Evolutionary conservation across 1,140 invertebrate genomes (phyloP).

Genomic region (Bacillus rossius): DNA sequence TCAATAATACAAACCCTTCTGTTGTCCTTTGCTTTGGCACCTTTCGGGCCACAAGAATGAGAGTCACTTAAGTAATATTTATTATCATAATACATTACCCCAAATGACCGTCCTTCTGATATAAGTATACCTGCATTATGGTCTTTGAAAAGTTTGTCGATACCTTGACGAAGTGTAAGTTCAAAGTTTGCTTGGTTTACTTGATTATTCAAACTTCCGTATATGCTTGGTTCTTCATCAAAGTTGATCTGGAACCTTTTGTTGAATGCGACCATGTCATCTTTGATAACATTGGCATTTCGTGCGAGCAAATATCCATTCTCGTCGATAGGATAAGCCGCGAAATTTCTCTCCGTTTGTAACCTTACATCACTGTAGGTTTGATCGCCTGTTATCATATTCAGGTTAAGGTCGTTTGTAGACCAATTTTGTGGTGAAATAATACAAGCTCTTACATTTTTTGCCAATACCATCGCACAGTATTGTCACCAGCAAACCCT

Average conservation of each 20-base stretch:
- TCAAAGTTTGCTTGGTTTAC: neutral
- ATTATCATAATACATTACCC: no score
- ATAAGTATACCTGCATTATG: no score
- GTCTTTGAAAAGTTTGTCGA: neutral
- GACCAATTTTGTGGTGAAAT: no score
- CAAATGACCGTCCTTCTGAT: no score
- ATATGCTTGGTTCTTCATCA: conserved; percentile 3
- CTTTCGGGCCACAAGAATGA: conserved; percentile 1
- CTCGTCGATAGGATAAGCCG: no score
- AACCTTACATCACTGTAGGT: no score
- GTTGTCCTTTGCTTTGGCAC: conserved; percentile 1
- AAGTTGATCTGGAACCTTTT: neutral
- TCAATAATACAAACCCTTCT: conserved; percentile 5
- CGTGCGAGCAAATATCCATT: conserved; percentile 1
- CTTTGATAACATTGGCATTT: conserved; percentile 1
- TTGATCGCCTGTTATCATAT: no score
- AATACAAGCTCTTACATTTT: no score
- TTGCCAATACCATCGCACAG: no score
- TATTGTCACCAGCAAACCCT: no score
- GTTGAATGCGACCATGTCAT: neutral
- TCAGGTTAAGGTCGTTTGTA: no score
- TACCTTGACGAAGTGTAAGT: neutral
- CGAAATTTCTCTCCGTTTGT: no score
- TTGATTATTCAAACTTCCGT: neutral
- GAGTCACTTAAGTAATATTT: neutral